Conservation (phyloP, 2,797 vertebrate genomes). For the Scarus forsteni region DNA sequence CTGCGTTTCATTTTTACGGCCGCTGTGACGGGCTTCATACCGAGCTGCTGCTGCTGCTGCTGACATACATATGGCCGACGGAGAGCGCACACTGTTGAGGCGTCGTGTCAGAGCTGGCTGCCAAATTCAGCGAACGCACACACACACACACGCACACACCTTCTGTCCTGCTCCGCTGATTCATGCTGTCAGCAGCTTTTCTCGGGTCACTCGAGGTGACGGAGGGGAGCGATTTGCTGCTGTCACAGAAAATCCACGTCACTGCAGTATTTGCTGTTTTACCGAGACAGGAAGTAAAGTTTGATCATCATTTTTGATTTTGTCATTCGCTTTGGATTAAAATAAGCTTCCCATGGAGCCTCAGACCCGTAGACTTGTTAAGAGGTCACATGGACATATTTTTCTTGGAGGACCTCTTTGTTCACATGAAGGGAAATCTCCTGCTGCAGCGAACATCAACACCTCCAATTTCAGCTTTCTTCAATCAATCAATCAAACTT, state of each 20-base stretch:
- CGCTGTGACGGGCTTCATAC: slow-evolving; percentile 6
- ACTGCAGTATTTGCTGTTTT: slow-evolving; percentile 33
- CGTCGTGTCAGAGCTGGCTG: slow-evolving; percentile 35
- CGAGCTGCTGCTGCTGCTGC: slow-evolving; percentile 16
- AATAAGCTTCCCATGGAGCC: too few species aligned
- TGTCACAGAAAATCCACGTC: slow-evolving; percentile 29
- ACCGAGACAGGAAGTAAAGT: slow-evolving; percentile 2
- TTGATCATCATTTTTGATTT: not conserved
- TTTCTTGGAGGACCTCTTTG: too few species aligned
- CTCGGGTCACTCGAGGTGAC: slow-evolving; percentile 54
- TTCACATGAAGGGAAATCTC: too few species aligned
- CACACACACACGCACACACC: slow-evolving; percentile 23
- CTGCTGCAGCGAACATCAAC: too few species aligned
- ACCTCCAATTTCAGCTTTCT: too few species aligned
- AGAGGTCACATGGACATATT: too few species aligned
- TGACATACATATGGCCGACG: slow-evolving; percentile 39
- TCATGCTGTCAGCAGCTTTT: slow-evolving; percentile 65
- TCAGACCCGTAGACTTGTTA: not conserved
- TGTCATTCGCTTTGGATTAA: slow-evolving; percentile 2
- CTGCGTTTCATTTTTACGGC: not conserved
- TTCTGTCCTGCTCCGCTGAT: slow-evolving; percentile 59
- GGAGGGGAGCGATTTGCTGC: slow-evolving; percentile 20
- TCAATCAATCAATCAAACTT: too few species aligned
- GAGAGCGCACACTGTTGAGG: slow-evolving; percentile 32
- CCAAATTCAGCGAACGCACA: slow-evolving; percentile 20